phyloP scores from a whole-genome alignment of 2,113 vertebrate genomes.

The Egretta garzetta region DNA sequence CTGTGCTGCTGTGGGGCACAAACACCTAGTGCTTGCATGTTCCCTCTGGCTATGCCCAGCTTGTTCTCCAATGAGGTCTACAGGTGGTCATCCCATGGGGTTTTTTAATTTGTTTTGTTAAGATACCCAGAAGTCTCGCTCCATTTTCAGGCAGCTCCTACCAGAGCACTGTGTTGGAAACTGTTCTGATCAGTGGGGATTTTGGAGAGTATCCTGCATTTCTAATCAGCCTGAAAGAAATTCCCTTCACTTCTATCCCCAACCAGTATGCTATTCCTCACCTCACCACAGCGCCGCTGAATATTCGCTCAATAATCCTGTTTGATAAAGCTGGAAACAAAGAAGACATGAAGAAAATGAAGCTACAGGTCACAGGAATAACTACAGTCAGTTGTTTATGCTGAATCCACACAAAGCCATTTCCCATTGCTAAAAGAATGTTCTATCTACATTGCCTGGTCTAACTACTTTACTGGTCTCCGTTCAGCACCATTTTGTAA shows the following conservation, averaged over 20 bases:
- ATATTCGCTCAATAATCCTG: conserved; percentile 95
- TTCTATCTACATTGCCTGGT: neutral
- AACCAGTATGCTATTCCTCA: conserved; percentile 63
- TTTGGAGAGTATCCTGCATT: neutral
- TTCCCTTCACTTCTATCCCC: neutral
- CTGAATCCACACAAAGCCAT: neutral
- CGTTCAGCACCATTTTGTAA: neutral
- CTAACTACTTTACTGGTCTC: neutral
- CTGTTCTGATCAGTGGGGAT: neutral
- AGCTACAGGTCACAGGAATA: conserved; percentile 39
- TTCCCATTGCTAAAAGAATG: neutral
- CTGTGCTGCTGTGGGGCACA: neutral
- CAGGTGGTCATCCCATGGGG: neutral
- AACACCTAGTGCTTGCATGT: neutral
- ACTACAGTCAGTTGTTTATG: neutral
- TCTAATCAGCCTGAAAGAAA: neutral
- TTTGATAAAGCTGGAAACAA: conserved; percentile 88
- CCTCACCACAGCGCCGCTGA: conserved; percentile 97
- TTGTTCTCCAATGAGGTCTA: neutral
- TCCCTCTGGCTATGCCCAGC: neutral
- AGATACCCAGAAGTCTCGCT: neutral
- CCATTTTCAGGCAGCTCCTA: neutral
- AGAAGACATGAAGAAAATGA: conserved; percentile 52
- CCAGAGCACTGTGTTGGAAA: neutral
- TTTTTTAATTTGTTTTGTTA: neutral